A percentile compares a stretch with the other conserved stretches of the same genome.
These are phyloP conservation scores for Pheosia tremula DNA, from an alignment of 2,888 invertebrate species.

Conservation along the genomic window DNA sequence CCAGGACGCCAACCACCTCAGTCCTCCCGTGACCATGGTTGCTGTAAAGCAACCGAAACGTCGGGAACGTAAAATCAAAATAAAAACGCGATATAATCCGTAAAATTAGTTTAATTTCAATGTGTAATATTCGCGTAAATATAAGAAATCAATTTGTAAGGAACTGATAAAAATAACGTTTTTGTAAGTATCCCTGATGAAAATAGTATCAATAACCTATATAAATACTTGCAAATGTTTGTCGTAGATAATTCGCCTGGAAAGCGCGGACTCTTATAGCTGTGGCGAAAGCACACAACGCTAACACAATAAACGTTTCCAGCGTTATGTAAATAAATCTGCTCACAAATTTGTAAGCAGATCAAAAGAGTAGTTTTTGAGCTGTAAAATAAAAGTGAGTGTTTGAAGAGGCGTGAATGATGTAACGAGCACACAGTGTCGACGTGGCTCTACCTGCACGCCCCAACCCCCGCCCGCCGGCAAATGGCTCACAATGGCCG, in stretches of 20 bases:
- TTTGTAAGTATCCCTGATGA: neutral
- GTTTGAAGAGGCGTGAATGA: constrained; percentile 57
- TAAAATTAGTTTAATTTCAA: no score
- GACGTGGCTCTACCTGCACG: constrained; percentile 40
- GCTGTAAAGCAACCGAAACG: no score
- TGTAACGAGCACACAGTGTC: constrained; percentile 44
- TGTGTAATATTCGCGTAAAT: no score
- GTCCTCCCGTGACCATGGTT: no score
- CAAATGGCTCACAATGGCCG: constrained; percentile 45
- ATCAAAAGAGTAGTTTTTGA: constrained; percentile 51
- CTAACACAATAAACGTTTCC: constrained; percentile 35
- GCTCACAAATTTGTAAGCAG: constrained; percentile 48
- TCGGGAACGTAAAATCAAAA: no score
- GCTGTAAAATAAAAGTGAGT: constrained; percentile 57
- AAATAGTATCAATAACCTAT: neutral
- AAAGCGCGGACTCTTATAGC: constrained; percentile 1
- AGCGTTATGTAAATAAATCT: constrained; percentile 47
- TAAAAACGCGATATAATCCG: no score
- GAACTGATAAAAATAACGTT: no score
- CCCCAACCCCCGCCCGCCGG: constrained; percentile 35
- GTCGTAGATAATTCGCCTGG: no score
- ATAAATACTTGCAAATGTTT: neutral
- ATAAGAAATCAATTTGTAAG: no score
- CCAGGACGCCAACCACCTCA: no score
- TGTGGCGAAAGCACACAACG: constrained; percentile 24